Conservation (phyloP, 2,113 vertebrate species). For the Polypterus bichir region DNA sequence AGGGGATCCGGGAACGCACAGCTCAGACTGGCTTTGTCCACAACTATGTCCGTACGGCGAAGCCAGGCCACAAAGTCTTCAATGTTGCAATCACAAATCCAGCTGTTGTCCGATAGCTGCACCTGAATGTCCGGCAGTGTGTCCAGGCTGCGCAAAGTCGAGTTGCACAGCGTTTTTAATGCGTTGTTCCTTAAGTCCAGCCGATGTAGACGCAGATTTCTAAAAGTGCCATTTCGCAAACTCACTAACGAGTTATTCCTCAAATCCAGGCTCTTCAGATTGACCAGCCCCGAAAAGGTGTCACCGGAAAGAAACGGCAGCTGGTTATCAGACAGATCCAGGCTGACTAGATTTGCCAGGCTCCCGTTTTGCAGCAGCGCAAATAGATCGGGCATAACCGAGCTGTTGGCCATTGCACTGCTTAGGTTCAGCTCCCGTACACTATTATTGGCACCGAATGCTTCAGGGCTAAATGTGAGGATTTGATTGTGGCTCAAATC, state of each 20-base stretch:
- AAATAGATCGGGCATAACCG: constrained; percentile 26
- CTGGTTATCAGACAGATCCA: constrained; percentile 69
- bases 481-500: constrained; percentile 78
- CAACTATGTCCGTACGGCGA: constrained; percentile 50
- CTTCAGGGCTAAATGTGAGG: constrained; percentile 39
- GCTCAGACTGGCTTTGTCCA: constrained; percentile 46
- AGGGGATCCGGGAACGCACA: constrained; percentile 57
- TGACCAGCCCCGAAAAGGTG: constrained; percentile 38
- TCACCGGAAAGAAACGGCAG: constrained; percentile 54
- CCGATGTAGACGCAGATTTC: constrained; percentile 41
- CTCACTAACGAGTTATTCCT: constrained; percentile 71
- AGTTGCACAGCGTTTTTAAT: constrained; percentile 47
- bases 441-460: constrained; percentile 46
- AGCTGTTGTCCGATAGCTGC: constrained; percentile 56
- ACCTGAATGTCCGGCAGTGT: constrained; percentile 40
- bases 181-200: constrained; percentile 76
- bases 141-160: constrained; percentile 45
- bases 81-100: constrained; percentile 71
- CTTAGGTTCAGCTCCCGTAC: constrained; percentile 56
- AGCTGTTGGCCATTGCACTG: constrained; percentile 33
- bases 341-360: constrained; percentile 44
- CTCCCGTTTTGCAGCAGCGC: constrained; percentile 36
- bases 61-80: constrained; percentile 74
- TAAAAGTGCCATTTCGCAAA: constrained; percentile 50
- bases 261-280: constrained; percentile 59